Evolutionary conservation across 2,113 vertebrate species (phyloP), one percentile per base, ranked within the genome.

Genomic region (Rutilus rutilus): DNA sequence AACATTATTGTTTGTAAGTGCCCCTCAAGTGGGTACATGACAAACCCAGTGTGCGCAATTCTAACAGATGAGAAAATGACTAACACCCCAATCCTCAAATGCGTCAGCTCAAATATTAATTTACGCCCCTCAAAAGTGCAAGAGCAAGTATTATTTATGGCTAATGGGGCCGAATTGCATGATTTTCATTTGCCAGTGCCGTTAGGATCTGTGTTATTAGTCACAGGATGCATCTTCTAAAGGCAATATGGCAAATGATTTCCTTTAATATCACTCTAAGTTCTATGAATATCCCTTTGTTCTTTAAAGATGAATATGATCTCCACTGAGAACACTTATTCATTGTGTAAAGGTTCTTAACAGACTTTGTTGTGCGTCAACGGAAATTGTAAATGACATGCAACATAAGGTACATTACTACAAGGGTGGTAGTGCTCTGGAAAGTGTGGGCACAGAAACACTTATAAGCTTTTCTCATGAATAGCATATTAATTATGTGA

Each of bases 171-270:
- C n/a, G 30, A 82, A 89, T 86, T 84, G 85, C 59, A 86, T 81
- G 39, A 27, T 84, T 64, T 85, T 52, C 45, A 25, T 86, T 23
- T 59, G 73, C 82, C 83, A 79, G 75, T 82, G 69, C 59, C 83
- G 88, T 90, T 83, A 73, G 39, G 85, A 86, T 85, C 83, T 79
- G 67, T 67, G 62, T 84, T 87, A 89, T 86, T 90, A 74, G 50
- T 83, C 83, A 77, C 77, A 67, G 69, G 84, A 57, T 73, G 21
- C 73, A 84, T 80, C 67, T 27, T 79, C 71, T 78, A 65, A 86
- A 77, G 64, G 73, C 86, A 87, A 71, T 82, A 86, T 71, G 62
- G 59, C 69, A 82, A 69, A 88, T 85, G 23, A 78, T 80, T 71
- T 89, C 64, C 39, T 42, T 36, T 74, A 62, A 83, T 76, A 80